phyloP scores from a whole-genome alignment of 2,113 vertebrate species.

The Dicaeum eximium region DNA sequence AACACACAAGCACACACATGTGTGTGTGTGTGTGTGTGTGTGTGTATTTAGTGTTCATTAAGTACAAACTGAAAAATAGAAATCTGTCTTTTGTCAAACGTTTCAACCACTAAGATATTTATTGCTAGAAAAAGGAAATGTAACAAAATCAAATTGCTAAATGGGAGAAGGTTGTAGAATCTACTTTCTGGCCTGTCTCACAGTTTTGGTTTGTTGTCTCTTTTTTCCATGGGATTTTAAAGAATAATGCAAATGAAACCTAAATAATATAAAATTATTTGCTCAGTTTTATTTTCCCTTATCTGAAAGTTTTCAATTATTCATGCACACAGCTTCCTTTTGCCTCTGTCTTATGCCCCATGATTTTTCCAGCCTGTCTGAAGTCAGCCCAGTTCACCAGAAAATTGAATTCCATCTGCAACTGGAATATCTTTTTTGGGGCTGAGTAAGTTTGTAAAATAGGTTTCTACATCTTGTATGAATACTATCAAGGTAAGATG shows the following conservation, averaged over 20 bases:
- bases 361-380: neutral
- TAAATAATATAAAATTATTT: neutral
- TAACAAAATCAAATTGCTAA: neutral
- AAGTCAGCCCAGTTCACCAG: neutral
- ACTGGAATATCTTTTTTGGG: neutral
- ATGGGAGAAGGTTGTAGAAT: neutral
- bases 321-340: neutral
- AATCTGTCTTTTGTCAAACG: neutral
- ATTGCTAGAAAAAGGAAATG: neutral
- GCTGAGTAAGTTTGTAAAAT: neutral
- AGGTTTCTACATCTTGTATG: neutral
- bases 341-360: neutral
- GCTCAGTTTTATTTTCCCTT: neutral
- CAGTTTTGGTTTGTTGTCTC: neutral
- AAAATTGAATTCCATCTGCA: neutral
- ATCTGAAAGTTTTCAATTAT: neutral
- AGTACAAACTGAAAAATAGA: neutral
- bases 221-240: neutral
- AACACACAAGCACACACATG: neutral
- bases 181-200: neutral
- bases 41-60: neutral
- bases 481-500: neutral
- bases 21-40: fast-evolving
- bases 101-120: neutral
- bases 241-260: neutral